phyloP scores from a whole-genome alignment of 2,888 invertebrate species.

The Digitonthophagus gazella region DNA sequence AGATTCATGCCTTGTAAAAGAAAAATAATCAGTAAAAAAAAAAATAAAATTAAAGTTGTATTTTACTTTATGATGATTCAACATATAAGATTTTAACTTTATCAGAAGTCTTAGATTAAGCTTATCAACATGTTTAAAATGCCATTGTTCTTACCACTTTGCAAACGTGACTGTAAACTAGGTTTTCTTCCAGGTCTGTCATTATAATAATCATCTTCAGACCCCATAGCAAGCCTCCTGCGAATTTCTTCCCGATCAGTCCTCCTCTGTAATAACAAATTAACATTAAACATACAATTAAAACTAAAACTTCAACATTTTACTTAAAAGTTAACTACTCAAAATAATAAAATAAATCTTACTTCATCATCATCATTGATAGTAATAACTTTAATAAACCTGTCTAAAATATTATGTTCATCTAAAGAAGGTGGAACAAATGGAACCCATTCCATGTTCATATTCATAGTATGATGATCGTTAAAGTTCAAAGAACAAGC shows the following conservation, averaged over 20 bases:
- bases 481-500: conserved; percentile 53
- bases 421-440: conserved; percentile 51
- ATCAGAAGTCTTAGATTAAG: neutral
- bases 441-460: conserved; percentile 51
- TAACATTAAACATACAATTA: conserved; percentile 23
- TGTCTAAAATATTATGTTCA: conserved; percentile 57
- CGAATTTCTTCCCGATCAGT: conserved; percentile 93
- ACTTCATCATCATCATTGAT: conserved; percentile 50
- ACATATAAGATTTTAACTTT: neutral
- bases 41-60: conserved; percentile 1
- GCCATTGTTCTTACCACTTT: conserved; percentile 67
- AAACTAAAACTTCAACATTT: neutral
- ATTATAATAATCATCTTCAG: conserved; percentile 69
- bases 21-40: too few species aligned
- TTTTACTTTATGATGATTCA: neutral
- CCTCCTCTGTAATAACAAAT: conserved; percentile 63
- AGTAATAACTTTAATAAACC: conserved; percentile 58
- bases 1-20: conserved; percentile 76
- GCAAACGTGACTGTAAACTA: conserved; percentile 81
- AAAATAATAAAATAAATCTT: conserved; percentile 18
- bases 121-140: neutral
- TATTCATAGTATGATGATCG: conserved; percentile 54
- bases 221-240: conserved; percentile 81
- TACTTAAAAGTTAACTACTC: neutral
- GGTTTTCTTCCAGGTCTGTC: conserved; percentile 79